These are phyloP conservation scores for Himalopsyche anomala DNA, from an alignment of 2,888 invertebrate species.

Conservation along the genomic window DNA sequence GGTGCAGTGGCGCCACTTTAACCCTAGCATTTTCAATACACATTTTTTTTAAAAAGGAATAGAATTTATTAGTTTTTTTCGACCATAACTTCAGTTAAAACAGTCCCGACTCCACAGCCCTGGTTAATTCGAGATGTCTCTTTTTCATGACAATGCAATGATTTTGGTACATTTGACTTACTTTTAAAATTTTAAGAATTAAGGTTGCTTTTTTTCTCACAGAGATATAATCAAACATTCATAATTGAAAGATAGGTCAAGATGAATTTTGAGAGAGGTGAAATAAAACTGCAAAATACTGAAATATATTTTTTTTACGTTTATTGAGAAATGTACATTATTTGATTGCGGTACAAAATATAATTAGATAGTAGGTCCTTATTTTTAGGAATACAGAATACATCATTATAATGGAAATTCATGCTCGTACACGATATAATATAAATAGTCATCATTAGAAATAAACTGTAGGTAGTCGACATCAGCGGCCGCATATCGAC, in stretches of 20 bases:
- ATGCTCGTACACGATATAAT: constrained; percentile 66
- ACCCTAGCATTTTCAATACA: no score
- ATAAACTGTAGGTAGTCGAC: constrained; percentile 76
- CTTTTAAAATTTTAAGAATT: no score
- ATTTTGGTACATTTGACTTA: no score
- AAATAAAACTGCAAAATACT: constrained; percentile 67
- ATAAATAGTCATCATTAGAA: constrained; percentile 76
- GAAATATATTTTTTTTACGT: constrained; percentile 69
- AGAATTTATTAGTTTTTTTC: no score
- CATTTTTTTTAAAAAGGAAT: no score
- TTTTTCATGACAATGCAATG: no score
- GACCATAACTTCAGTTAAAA: no score
- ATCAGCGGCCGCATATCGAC: constrained; percentile 66
- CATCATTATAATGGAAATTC: constrained; percentile 63
- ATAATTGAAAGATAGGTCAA: not conserved
- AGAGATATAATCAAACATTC: no score
- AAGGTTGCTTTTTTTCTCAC: no score
- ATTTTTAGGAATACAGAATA: constrained; percentile 69
- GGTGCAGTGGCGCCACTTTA: no score
- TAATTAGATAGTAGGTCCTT: constrained; percentile 69
- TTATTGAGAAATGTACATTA: constrained; percentile 69
- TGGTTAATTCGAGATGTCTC: no score
- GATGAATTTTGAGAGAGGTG: constrained; percentile 24
- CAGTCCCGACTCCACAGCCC: no score
- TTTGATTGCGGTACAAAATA: constrained; percentile 70